phyloP scores from a whole-genome alignment of 2,113 vertebrate species.

The Plectropomus leopardus region DNA sequence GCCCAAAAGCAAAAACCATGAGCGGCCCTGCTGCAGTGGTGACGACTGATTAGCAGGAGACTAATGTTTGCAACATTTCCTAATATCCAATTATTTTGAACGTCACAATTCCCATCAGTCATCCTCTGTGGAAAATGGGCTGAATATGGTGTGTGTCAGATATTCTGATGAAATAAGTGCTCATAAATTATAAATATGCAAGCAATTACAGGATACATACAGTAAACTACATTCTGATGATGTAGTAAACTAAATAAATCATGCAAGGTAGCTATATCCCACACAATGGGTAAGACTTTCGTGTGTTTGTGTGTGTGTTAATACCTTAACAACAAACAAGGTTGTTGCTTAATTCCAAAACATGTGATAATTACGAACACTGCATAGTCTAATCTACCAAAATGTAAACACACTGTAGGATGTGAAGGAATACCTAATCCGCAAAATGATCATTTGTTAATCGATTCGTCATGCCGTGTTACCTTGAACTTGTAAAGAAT shows the following conservation, averaged over 20 bases:
- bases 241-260: slow-evolving; percentile 2
- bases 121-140: slow-evolving; percentile 9
- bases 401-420: no score
- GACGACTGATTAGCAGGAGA: slow-evolving; percentile 22
- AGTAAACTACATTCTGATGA: not conserved
- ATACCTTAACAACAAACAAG: no score
- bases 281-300: not conserved
- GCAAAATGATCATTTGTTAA: no score
- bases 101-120: slow-evolving; percentile 15
- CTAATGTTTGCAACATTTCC: slow-evolving; percentile 27
- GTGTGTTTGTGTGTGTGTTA: not conserved
- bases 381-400: not conserved
- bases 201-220: not conserved
- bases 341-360: no score
- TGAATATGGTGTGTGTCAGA: not conserved
- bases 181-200: slow-evolving; percentile 10
- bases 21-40: not conserved
- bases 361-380: no score
- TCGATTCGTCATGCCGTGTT: no score
- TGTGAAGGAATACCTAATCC: no score
- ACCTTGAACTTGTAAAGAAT: no score
- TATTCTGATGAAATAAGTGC: not conserved
- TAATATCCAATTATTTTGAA: slow-evolving; percentile 28
- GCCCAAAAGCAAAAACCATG: slow-evolving; percentile 31
- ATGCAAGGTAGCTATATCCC: not conserved